phyloP scores from a whole-genome alignment of 2,113 vertebrate species.

The Hystrix cristata region DNA sequence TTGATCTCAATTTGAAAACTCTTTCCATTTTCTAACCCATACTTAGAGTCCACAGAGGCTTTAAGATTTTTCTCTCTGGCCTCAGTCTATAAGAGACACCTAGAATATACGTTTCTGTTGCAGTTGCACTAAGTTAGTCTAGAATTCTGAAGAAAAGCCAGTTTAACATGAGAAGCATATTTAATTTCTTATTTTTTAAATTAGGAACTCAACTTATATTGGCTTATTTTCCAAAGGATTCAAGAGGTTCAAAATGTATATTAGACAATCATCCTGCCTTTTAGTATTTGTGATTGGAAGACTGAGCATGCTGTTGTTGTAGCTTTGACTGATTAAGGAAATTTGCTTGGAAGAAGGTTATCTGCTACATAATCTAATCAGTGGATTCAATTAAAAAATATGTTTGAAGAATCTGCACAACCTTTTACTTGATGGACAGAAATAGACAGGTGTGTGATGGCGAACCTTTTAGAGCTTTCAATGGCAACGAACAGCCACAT shows the following conservation, averaged over 20 bases:
- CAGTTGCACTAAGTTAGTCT: not conserved
- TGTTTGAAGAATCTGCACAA: not conserved
- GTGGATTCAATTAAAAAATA: not conserved
- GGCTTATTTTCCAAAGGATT: not conserved
- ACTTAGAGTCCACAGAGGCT: not conserved
- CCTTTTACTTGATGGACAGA: not conserved
- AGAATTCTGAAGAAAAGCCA: not conserved
- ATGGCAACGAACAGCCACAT: not conserved
- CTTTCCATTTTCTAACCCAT: not conserved
- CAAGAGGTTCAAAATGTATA: not conserved
- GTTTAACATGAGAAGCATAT: not conserved
- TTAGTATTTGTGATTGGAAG: not conserved
- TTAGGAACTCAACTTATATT: not conserved
- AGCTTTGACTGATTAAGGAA: not conserved
- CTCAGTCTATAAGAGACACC: not conserved
- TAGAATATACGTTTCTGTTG: not conserved
- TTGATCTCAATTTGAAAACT: not conserved
- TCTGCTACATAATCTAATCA: slow-evolving; percentile 12
- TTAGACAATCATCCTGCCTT: not conserved
- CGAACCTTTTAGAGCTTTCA: not conserved
- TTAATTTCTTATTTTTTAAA: not conserved
- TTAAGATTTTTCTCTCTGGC: slow-evolving; percentile 15
- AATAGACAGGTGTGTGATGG: not conserved
- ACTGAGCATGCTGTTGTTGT: not conserved
- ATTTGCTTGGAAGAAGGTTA: not conserved